phyloP scores from a whole-genome alignment of 2,797 vertebrate species.

The Crenuchus spilurus region DNA sequence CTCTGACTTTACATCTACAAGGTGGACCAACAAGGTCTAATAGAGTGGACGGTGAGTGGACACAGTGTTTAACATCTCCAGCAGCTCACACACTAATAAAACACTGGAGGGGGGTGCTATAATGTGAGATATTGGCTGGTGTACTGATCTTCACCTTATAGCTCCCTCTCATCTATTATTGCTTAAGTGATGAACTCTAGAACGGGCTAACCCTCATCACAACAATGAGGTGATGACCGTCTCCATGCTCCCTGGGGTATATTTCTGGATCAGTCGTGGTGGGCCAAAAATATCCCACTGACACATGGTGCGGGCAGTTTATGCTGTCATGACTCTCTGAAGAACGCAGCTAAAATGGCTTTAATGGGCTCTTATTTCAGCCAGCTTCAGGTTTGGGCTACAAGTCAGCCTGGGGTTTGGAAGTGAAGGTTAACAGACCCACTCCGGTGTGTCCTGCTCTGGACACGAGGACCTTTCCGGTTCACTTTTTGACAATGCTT shows the following conservation, averaged over 20 bases:
- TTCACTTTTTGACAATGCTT: too few relatives aligned
- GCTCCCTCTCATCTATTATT: too few relatives aligned
- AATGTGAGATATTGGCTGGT: too few relatives aligned
- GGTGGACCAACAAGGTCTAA: too few relatives aligned
- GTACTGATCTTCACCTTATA: too few relatives aligned
- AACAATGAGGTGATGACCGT: slow-evolving; percentile 39
- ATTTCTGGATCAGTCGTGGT: slow-evolving; percentile 36
- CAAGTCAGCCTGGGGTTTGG: slow-evolving; percentile 10
- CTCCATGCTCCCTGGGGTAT: slow-evolving; percentile 25
- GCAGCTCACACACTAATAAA: too few relatives aligned
- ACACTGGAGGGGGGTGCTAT: too few relatives aligned
- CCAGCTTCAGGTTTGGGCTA: not conserved
- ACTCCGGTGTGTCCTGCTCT: not conserved
- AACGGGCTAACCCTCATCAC: slow-evolving; percentile 17
- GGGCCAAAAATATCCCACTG: slow-evolving; percentile 52
- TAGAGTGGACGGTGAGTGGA: too few relatives aligned
- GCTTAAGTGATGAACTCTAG: not conserved
- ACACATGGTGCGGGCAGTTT: slow-evolving; percentile 47
- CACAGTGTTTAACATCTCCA: too few relatives aligned
- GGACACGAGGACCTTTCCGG: not conserved
- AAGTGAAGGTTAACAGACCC: slow-evolving; percentile 18
- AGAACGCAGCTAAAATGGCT: slow-evolving; percentile 54
- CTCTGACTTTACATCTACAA: too few relatives aligned
- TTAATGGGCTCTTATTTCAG: slow-evolving; percentile 58
- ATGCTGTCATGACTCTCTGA: slow-evolving; percentile 58